phyloP scores from a whole-genome alignment of 2,113 vertebrate genomes.

The Alligator sinensis region DNA sequence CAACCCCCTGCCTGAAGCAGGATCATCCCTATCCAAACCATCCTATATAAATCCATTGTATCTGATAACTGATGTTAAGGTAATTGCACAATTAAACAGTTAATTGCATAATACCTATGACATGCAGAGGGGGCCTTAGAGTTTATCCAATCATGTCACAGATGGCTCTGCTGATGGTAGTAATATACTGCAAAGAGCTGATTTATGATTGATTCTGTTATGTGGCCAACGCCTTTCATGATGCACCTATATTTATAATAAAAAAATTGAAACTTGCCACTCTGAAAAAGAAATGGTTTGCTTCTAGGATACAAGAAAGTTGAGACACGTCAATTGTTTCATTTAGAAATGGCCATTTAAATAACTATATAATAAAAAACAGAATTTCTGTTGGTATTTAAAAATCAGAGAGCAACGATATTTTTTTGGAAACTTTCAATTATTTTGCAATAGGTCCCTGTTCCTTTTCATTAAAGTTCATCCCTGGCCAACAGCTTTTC shows the following conservation, averaged over 20 bases:
- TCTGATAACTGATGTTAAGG: too few species aligned
- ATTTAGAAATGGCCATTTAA: conserved; percentile 16
- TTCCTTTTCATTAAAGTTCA: not conserved
- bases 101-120: too few species aligned
- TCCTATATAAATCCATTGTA: too few species aligned
- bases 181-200: not conserved
- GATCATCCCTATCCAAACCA: too few species aligned
- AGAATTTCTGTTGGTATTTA: not conserved
- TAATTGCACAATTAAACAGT: too few species aligned
- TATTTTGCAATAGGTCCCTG: not conserved
- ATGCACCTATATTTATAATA: conserved; percentile 62
- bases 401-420: not conserved
- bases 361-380: not conserved
- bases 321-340: conserved; percentile 43
- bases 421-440: not conserved
- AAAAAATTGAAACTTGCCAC: conserved; percentile 71
- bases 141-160: not conserved
- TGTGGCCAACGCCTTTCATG: conserved; percentile 23
- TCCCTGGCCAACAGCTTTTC: not conserved
- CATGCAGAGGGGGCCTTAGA: too few species aligned
- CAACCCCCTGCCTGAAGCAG: too few species aligned
- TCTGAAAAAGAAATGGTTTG: conserved; percentile 69
- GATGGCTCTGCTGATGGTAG: conserved; percentile 20
- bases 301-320: conserved; percentile 46
- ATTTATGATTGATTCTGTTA: conserved; percentile 52